Base-by-base conservation (phyloP, 1,140 invertebrate species). In the Bactericera cockerelli region DNA sequence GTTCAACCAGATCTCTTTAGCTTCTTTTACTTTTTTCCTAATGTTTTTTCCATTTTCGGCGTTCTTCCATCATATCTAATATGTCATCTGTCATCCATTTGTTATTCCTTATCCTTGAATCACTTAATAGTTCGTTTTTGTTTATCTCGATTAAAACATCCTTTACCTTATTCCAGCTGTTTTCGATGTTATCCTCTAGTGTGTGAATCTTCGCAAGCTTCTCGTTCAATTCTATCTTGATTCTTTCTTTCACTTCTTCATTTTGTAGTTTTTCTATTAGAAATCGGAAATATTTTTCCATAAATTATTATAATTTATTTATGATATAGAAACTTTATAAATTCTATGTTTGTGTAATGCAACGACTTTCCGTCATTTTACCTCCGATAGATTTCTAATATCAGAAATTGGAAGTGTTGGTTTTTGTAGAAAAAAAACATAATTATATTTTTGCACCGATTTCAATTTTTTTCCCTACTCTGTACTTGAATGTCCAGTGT, bases 251-350 rank as follows among this genome's bases (percentile, higher is more conserved):
- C 49, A 16, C 25, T 26, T 25, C 16, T 10, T 26, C 33, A 28
- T 24, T 11, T 21, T 54, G 49, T 16, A 11, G 21, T 54, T 54
- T 54, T 11, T 13, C 11, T 11, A 22, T 13, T 13, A n/a, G n/a
- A n/a, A n/a, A n/a, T n/a, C n/a, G n/a, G n/a, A n/a, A n/a, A n/a
- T 65, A 55, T 54, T 66, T 56, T 10, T 63, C 61, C n/a, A 61
- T 67, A 56, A 67, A 33, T 57, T 69, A 63, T 57, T 66, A 70
- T 26, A 57, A 66, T 1, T 66, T 69, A 42, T 71, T 70, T 24
- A 55, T 59, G 31, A 68, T 62, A 8, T 62, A 57, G 22, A 70
- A 42, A 10, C 67, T 59, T 14, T 69, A 28, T 38, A 68, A 64
- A 64, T 66, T 61, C 36, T 64, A 70, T 58, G 69, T 69, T 55